Evolutionary conservation across 2,113 vertebrate species (phyloP), one percentile per base, ranked within the genome.

Genomic region (Picathartes gymnocephalus): DNA sequence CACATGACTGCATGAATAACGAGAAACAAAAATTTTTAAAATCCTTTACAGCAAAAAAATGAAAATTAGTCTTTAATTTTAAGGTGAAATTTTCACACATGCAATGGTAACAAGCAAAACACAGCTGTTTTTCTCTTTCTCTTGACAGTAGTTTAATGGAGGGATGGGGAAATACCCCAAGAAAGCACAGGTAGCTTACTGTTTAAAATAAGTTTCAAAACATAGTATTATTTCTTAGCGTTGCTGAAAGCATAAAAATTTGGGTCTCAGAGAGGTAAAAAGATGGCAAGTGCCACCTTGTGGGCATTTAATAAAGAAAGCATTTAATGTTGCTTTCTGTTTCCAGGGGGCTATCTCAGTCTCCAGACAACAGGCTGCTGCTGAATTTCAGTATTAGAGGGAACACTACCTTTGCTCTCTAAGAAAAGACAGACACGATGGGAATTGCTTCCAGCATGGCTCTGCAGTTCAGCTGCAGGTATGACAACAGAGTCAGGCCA

Each of bases 211-310:
- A 83, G 37, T 74, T 93, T 78, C 48, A 83, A 81, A 94, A 81
- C 11, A 17, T 56, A 39, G 22, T 85, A 86, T 70, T 24, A 54
- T 80, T 86, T 94, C 56, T n/a, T 27, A 33, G 20, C 6, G 28
- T 35, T 80, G 44, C n/a, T 48, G 18, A 16, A 82, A 61, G 17
- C 7, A 56, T n/a, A 50, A 74, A 94, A 93, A 86, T 39, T 9
- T 42, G 82, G 61, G 58, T 53, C 28, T 88, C 15, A 17, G 28
- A 95, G 22, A 96, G 39, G 58, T 96, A 96, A 94, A 73, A 98
- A 94, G 97, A 77, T 94, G 42, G 58, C 94, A 98, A 97, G 97
- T 96, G 97, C 98, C 98, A 98, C 92, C 98, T 98, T 97, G 98
- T 98, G 98, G 98, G 88, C 91, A 86, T 96, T 83, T 78, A 86